Evolutionary conservation across 2,888 invertebrate species (phyloP).

Genomic region (Drosophila lacicola): DNA sequence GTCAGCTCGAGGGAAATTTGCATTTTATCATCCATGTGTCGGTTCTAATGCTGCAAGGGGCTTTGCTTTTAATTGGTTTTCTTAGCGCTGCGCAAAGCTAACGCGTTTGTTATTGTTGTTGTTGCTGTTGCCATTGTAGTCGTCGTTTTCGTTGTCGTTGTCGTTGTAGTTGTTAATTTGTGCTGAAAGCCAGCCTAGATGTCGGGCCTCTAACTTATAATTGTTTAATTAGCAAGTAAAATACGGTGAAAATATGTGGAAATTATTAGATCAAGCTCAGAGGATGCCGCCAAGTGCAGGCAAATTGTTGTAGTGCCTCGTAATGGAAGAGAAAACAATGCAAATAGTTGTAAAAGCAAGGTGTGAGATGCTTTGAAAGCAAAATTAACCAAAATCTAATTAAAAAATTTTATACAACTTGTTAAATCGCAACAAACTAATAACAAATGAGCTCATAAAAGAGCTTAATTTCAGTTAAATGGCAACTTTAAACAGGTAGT

Average conservation of each 20-base stretch:
- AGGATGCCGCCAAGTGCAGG: constrained; percentile 1
- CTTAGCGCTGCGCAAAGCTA: constrained; percentile 32
- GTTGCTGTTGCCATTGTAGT: constrained; percentile 9
- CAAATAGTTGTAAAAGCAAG: constrained; percentile 1
- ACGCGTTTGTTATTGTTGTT: not conserved
- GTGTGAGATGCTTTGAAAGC: not conserved
- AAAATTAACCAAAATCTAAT: not conserved
- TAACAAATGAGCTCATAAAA: not conserved
- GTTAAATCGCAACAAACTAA: not conserved
- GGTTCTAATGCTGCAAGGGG: constrained; percentile 55
- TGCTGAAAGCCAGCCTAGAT: constrained; percentile 22
- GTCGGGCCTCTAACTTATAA: constrained; percentile 63
- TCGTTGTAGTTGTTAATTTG: constrained; percentile 67
- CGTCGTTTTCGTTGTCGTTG: not conserved
- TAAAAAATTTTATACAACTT: not conserved
- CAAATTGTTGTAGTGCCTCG: constrained; percentile 14
- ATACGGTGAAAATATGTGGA: constrained; percentile 67
- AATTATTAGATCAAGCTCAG: constrained; percentile 62
- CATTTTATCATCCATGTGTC: constrained; percentile 76
- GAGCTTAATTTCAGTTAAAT: too few species aligned
- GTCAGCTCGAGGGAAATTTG: constrained; percentile 74
- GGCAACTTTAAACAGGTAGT: too few species aligned
- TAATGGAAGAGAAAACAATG: constrained; percentile 10
- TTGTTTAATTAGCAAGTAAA: constrained; percentile 79
- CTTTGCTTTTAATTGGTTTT: constrained; percentile 77